Evolutionary conservation across 2,113 vertebrate genomes (phyloP).

Genomic region (Clarias macrocephalus): DNA sequence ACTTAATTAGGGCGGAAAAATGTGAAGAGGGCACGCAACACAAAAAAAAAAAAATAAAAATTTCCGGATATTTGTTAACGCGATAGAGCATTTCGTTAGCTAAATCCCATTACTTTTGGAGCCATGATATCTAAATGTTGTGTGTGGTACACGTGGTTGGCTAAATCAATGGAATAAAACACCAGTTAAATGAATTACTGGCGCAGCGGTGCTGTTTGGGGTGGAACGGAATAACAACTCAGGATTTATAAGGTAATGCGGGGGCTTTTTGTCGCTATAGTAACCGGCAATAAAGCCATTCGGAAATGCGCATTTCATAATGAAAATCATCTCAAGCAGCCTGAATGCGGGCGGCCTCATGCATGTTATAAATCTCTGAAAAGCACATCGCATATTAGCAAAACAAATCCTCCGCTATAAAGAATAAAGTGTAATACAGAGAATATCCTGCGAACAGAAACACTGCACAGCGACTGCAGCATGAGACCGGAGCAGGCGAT

Average conservation of each 20-base stretch:
- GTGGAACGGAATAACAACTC: constrained; percentile 17
- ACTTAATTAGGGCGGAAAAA: no score
- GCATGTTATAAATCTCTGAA: constrained; percentile 24
- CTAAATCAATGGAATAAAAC: not conserved
- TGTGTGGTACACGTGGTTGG: not conserved
- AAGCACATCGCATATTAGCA: constrained; percentile 18
- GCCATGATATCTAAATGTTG: not conserved
- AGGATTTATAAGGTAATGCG: constrained; percentile 24
- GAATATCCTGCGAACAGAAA: not conserved
- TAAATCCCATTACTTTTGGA: not conserved
- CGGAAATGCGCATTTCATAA: constrained; percentile 39
- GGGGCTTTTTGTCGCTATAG: constrained; percentile 45
- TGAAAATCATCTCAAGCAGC: constrained; percentile 24
- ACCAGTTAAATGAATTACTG: constrained; percentile 32
- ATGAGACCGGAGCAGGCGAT: no score
- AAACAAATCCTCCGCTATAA: constrained; percentile 8
- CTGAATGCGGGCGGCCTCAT: not conserved
- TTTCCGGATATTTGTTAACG: not conserved
- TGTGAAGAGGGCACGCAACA: not conserved
- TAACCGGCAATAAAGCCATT: constrained; percentile 40
- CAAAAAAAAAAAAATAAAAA: no score
- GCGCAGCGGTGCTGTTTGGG: constrained; percentile 4
- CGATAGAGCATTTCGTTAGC: not conserved
- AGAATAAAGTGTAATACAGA: not conserved
- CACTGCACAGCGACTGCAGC: not conserved